A percentile compares a stretch with the other conserved stretches of the same genome.
Evolutionary conservation across 2,797 vertebrate species (phyloP).

Genomic region (Sphaeramia orbicularis): DNA sequence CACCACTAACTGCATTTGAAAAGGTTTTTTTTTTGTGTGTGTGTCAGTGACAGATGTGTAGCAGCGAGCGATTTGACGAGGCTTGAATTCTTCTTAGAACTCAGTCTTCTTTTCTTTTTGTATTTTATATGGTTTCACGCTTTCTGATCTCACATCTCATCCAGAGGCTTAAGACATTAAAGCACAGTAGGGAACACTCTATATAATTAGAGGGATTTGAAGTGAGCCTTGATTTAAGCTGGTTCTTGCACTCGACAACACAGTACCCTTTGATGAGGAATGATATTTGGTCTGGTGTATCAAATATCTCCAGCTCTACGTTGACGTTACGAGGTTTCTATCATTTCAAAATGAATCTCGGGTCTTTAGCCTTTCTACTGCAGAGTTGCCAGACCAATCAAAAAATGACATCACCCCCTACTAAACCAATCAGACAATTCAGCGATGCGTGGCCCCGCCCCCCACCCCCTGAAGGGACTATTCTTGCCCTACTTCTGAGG

Average conservation of each 20-base stretch:
- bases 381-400: slow-evolving; percentile 35
- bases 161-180: slow-evolving; percentile 41
- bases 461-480: slow-evolving; percentile 64
- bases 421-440: slow-evolving; percentile 70
- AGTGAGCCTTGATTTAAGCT: slow-evolving; percentile 42
- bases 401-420: slow-evolving; percentile 56
- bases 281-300: slow-evolving; percentile 20
- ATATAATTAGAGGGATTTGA: slow-evolving; percentile 51
- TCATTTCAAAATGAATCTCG: slow-evolving; percentile 31
- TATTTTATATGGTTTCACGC: slow-evolving; percentile 36
- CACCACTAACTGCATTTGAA: not conserved
- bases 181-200: slow-evolving; percentile 33
- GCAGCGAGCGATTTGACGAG: slow-evolving; percentile 3
- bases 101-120: slow-evolving; percentile 9
- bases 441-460: slow-evolving; percentile 42
- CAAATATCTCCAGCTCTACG: slow-evolving; percentile 28
- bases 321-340: slow-evolving; percentile 21
- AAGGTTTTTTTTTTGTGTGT: not conserved
- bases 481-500: slow-evolving; percentile 83
- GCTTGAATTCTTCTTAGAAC: slow-evolving; percentile 1
- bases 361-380: slow-evolving; percentile 39
- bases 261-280: slow-evolving; percentile 48
- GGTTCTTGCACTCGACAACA: slow-evolving; percentile 18
- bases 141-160: slow-evolving; percentile 39
- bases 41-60: not conserved